Conservation (phyloP, 2,113 vertebrate species). For the Phoxinus phoxinus region DNA sequence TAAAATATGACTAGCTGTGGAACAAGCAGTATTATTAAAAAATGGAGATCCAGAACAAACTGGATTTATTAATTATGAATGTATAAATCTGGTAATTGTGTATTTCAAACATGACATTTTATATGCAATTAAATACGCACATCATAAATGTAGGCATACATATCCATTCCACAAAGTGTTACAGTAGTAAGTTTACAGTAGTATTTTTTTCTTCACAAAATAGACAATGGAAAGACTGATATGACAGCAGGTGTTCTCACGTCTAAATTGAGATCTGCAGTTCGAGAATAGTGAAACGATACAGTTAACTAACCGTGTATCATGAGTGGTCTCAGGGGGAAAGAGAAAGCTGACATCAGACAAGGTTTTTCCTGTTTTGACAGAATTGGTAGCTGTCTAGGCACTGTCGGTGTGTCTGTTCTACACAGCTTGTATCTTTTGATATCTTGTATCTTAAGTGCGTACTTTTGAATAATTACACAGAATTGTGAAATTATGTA, state of each 20-base stretch:
- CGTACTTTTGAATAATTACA: background rate
- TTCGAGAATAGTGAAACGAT: background rate
- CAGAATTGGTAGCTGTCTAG: background rate
- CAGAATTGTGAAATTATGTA: background rate
- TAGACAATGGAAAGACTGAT: background rate
- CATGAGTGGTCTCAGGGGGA: background rate
- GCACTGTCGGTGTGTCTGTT: background rate
- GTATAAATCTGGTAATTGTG: background rate
- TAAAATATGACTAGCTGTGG: background rate
- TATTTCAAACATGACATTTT: background rate
- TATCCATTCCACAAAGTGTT: background rate
- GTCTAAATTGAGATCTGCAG: constrained; percentile 15
- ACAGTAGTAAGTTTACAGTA: background rate
- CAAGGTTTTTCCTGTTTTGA: background rate
- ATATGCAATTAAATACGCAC: too few species aligned
- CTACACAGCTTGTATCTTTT: background rate
- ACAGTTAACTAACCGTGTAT: background rate
- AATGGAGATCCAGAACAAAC: too few species aligned
- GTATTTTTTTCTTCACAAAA: background rate
- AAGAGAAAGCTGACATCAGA: background rate
- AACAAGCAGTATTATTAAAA: background rate
- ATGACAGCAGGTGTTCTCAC: constrained; percentile 2
- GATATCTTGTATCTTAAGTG: too few species aligned
- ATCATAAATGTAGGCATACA: too few species aligned
- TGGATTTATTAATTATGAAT: background rate